Base-by-base conservation (phyloP, 2,113 vertebrate species). In the Chloropsis cyanopogon region DNA sequence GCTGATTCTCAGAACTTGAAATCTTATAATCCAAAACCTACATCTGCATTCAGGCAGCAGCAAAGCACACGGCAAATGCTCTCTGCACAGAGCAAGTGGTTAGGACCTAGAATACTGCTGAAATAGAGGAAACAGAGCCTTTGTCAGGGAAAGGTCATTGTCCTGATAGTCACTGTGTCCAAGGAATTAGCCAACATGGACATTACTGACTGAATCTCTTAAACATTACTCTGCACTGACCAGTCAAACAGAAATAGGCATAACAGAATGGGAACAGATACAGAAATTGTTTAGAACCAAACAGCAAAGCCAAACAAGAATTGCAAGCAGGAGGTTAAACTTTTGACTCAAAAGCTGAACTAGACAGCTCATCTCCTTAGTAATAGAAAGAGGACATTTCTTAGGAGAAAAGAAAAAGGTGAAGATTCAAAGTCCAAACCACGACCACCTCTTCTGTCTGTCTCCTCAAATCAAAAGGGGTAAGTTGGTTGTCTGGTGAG, bases 1-100 rank as follows among this genome's bases (percentile, higher is more conserved):
- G 49, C 44, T 75, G 85, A 73, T 82, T 29, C 82, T 88, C 69
- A 68, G 86, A 96, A 92, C 53, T 80, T 79, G 37, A 73, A 96
- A 88, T 93, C 76, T 86, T 37, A 86, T 90, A 81, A 94, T 68
- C 76, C 5, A 4, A 95, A 96, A 81, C 49, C 72, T 95, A 56
- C 83, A 92, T 90, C 88, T 94, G 90, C 60, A 84, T 49, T 75
- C 14, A 35, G 61, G 82, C 85, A 90, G 76, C 92, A 75, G 53
- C 63, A 92, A 84, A 91, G 57, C 44, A 57, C 14, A 57, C 9
- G 81, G 37, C 7, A 53, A 92, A 75, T 70, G 69, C 31, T 71
- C 75, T 92, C 61, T 77, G 52, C 56, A 56, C 25, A 75, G 23
- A 54, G 28, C 22, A 78, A 90, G 60, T 22, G 41, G 57, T 61